Percentiles rank a stretch among this genome's conserved stretches.
Conservation (phyloP, 2,113 vertebrate genomes). For the Peromyscus maniculatus region DNA sequence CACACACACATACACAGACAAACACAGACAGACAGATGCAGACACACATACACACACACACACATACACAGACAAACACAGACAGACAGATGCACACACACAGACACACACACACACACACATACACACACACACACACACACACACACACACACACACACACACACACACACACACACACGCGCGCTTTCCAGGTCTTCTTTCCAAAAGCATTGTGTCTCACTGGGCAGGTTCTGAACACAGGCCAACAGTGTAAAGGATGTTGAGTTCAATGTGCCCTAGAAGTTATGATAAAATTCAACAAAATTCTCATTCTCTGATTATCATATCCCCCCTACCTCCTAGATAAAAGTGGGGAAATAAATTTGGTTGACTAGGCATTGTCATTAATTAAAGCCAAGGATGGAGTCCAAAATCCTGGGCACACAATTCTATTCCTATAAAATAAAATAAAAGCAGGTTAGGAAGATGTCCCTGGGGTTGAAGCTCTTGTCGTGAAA, state of each 20-base stretch:
- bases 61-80: background rate
- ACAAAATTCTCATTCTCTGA: background rate
- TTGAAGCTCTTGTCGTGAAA: background rate
- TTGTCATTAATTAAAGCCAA: slow-evolving; percentile 16
- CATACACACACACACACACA: background rate
- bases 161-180: background rate
- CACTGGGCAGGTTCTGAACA: background rate
- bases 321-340: background rate
- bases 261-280: background rate
- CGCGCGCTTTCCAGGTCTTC: background rate
- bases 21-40: background rate
- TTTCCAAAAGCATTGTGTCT: slow-evolving; percentile 51
- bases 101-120: background rate
- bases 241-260: background rate
- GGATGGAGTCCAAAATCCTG: slow-evolving; percentile 26
- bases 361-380: background rate
- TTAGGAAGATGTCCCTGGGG: background rate
- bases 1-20: background rate
- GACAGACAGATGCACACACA: too few species aligned
- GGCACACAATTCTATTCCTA: background rate
- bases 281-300: background rate
- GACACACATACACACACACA: too few species aligned
- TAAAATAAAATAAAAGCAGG: background rate
- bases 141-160: too few species aligned
- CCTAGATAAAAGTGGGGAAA: slow-evolving; percentile 15